These are phyloP conservation scores for Plestiodon gilberti DNA, from an alignment of 2,113 vertebrate species.

Conservation along the genomic window DNA sequence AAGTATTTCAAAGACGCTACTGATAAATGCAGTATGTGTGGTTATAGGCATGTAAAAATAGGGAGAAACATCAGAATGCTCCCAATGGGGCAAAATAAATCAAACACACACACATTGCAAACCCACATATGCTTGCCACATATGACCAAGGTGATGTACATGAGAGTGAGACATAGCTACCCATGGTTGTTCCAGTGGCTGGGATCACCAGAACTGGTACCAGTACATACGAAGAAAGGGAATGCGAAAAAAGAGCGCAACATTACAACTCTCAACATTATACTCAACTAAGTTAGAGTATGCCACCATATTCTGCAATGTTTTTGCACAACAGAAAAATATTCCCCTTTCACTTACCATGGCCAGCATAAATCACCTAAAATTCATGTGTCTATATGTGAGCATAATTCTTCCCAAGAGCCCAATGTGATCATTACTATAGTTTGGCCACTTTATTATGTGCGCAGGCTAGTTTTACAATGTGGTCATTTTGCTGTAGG, in stretches of 20 bases:
- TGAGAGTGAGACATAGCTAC: conserved; percentile 41
- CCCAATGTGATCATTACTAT: not conserved
- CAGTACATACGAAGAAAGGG: not conserved
- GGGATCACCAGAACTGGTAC: too few species aligned
- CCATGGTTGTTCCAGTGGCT: conserved; percentile 16
- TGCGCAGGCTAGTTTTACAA: not conserved
- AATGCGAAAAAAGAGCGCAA: not conserved
- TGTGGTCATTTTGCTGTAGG: not conserved
- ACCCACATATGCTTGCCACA: conserved; percentile 54
- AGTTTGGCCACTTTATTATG: not conserved
- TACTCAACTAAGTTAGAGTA: too few species aligned
- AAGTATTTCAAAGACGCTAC: conserved; percentile 10
- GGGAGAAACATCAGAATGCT: not conserved
- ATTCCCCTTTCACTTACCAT: not conserved
- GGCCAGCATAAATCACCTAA: not conserved
- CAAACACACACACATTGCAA: conserved; percentile 10
- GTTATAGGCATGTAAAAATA: conserved; percentile 23
- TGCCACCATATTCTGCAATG: not conserved
- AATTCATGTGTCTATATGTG: not conserved
- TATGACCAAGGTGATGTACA: conserved; percentile 39
- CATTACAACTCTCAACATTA: not conserved
- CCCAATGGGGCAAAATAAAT: not conserved
- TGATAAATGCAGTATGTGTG: conserved; percentile 10
- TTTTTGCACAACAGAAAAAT: not conserved
- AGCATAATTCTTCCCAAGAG: not conserved